Percentiles rank a stretch among this genome's conserved stretches.
phyloP scores from a whole-genome alignment of 30 jellyfish, hydroid and myxozoan species.

The Cassiopea andromeda region DNA sequence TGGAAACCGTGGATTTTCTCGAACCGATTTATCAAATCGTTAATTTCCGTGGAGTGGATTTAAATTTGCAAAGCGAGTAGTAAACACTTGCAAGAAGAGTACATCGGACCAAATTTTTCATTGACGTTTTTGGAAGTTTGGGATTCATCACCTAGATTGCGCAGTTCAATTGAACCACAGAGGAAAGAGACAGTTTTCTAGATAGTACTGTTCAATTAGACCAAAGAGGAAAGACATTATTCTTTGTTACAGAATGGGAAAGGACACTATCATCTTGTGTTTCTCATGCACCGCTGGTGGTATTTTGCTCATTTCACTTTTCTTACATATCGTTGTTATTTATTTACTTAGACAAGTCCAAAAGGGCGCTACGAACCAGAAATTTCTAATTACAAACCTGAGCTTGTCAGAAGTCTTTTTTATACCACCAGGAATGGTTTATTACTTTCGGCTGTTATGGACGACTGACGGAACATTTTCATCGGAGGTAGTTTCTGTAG shows the following conservation, averaged over 20 bases:
- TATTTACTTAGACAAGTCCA: slow-evolving; percentile 10
- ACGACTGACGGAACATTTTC: slow-evolving; percentile 36
- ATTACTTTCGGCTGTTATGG: slow-evolving; percentile 24
- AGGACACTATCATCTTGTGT: background rate
- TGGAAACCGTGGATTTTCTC: no score
- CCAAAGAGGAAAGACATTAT: background rate
- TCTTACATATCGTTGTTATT: slow-evolving; percentile 14
- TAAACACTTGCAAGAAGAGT: no score
- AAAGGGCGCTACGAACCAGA: slow-evolving; percentile 38
- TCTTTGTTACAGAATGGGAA: background rate
- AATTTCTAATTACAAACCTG: slow-evolving; percentile 31
- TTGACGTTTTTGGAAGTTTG: background rate
- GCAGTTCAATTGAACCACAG: background rate
- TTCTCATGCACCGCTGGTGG: slow-evolving; percentile 19
- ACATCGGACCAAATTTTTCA: background rate
- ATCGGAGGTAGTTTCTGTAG: slow-evolving; percentile 23
- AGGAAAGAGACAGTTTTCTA: background rate
- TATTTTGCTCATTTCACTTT: slow-evolving; percentile 1
- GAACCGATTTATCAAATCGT: no score
- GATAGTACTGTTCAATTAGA: background rate
- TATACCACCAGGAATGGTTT: slow-evolving; percentile 26
- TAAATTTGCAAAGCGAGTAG: no score
- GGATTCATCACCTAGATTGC: background rate
- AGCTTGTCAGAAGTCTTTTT: slow-evolving; percentile 32
- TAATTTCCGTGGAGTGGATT: no score